Evolutionary conservation across 2,797 vertebrate genomes (phyloP).

Genomic region (Sardinella longiceps): DNA sequence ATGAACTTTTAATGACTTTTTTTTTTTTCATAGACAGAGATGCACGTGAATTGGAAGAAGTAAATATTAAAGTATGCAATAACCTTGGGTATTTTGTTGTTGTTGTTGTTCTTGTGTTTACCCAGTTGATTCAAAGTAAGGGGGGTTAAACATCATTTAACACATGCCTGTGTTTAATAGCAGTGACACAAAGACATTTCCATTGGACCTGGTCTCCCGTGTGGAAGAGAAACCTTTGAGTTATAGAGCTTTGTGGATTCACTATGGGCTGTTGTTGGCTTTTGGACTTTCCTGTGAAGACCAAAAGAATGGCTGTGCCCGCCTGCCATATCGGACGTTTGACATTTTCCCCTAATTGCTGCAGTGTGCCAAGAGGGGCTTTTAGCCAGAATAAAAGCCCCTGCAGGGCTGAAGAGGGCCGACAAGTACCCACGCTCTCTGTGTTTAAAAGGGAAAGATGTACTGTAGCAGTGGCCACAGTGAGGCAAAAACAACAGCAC

Average conservation of each 20-base stretch:
- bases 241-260: not conserved
- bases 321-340: slow-evolving; percentile 46
- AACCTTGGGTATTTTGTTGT: not conserved
- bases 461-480: not conserved
- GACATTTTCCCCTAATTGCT: slow-evolving; percentile 51
- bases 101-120: not conserved
- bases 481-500: not conserved
- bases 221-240: not conserved
- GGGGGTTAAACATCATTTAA: not conserved
- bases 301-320: not conserved
- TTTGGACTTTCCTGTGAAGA: slow-evolving; percentile 20
- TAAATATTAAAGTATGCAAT: slow-evolving; percentile 14
- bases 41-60: not conserved
- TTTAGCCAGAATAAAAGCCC: slow-evolving; percentile 41
- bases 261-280: slow-evolving; percentile 8
- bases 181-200: not conserved
- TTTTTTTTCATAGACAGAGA: not conserved
- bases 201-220: not conserved
- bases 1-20: slow-evolving; percentile 27
- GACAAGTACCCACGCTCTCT: slow-evolving; percentile 38
- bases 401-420: slow-evolving; percentile 28
- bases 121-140: not conserved
- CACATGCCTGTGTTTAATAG: not conserved
- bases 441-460: slow-evolving; percentile 12
- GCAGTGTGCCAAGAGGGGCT: slow-evolving; percentile 44